phyloP scores from a whole-genome alignment of 2,797 vertebrate genomes.

The Megalops cyprinoides region DNA sequence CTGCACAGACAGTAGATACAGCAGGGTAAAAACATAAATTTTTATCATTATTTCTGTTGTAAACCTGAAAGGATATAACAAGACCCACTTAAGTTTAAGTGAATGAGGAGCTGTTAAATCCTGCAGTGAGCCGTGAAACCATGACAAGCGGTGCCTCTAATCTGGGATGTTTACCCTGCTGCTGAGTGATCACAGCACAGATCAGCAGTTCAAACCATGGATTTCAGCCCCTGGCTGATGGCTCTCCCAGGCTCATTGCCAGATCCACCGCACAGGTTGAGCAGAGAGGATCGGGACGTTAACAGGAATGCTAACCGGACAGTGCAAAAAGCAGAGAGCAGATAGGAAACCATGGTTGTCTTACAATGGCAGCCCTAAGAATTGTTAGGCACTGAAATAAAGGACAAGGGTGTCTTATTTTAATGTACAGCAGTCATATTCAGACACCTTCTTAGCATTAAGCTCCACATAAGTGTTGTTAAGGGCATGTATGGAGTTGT shows the following conservation, averaged over 20 bases:
- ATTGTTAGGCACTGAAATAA: not conserved
- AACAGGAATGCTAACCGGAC: not conserved
- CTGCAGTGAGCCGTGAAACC: not conserved
- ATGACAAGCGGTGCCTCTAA: constrained; percentile 5
- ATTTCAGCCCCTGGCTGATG: constrained; percentile 38
- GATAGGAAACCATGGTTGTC: too few species aligned
- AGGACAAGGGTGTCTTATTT: not conserved
- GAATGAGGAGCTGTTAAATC: constrained; percentile 1
- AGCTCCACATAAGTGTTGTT: not conserved
- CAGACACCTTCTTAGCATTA: not conserved
- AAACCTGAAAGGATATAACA: not conserved
- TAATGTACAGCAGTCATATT: not conserved
- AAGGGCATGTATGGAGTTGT: not conserved
- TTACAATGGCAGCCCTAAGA: too few species aligned
- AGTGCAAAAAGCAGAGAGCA: not conserved
- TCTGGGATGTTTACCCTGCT: constrained; percentile 40
- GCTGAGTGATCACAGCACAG: constrained; percentile 54
- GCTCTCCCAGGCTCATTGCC: constrained; percentile 20
- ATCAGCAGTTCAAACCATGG: constrained; percentile 49
- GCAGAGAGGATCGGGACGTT: not conserved
- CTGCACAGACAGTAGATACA: not conserved
- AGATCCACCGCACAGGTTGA: constrained; percentile 19
- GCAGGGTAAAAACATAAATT: too few species aligned
- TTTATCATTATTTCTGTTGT: too few species aligned
- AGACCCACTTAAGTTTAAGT: not conserved